Conservation (phyloP, 2,888 invertebrate genomes). For the Parasteatoda lunata region DNA sequence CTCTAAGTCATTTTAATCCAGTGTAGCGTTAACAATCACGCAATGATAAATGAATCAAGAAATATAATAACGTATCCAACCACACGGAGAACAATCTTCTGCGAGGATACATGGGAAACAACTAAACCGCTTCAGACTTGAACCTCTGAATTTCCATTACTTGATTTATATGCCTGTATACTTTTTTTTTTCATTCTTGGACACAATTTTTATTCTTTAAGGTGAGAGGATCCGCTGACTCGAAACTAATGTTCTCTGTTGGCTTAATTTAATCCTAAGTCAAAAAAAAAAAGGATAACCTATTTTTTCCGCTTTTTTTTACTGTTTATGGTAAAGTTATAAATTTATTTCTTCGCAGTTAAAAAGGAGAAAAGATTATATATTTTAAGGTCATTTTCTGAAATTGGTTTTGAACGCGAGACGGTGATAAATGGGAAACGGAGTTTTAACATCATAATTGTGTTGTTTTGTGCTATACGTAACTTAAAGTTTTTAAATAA, state of each 20-base stretch:
- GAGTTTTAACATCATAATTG: too few species aligned
- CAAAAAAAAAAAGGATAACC: conserved; percentile 38
- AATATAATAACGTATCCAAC: conserved; percentile 50
- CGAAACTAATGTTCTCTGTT: conserved; percentile 12
- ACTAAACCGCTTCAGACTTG: conserved; percentile 21
- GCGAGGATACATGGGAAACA: conserved; percentile 4
- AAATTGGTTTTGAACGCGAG: too few species aligned
- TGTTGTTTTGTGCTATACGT: too few species aligned
- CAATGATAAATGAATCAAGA: conserved; percentile 39
- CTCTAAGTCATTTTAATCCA: conserved; percentile 13
- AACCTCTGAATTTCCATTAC: conserved; percentile 50
- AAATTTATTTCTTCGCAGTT: too few species aligned
- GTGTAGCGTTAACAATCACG: conserved; percentile 19
- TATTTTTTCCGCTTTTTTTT: neutral
- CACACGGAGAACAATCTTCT: conserved; percentile 41
- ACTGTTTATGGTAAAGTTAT: neutral
- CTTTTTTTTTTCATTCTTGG: conserved; percentile 24
- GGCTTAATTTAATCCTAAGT: conserved; percentile 33
- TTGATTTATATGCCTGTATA: conserved; percentile 51
- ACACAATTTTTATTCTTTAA: conserved; percentile 1
- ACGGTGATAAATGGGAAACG: too few species aligned
- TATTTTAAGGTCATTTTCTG: too few species aligned
- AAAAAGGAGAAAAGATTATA: too few species aligned
- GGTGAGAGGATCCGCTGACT: neutral
- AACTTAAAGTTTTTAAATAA: too few species aligned